Conservation (phyloP, 2,113 vertebrate species). For the Mobula hypostoma region DNA sequence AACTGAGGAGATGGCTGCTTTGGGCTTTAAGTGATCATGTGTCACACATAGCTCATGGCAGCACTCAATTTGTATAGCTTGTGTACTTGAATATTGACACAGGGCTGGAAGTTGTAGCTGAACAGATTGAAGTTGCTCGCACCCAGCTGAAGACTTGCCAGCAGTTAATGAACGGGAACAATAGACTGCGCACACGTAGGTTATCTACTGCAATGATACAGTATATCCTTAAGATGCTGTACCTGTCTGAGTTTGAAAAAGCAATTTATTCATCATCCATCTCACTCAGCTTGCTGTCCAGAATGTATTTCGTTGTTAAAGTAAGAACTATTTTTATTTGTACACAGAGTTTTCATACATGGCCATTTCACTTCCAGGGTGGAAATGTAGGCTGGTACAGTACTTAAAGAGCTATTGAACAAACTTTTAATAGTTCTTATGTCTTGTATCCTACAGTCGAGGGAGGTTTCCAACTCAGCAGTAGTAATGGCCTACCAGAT, state of each 20-base stretch:
- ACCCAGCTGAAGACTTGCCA: slow-evolving; percentile 38
- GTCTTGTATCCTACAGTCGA: neutral
- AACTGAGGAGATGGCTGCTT: slow-evolving; percentile 56
- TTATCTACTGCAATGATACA: neutral
- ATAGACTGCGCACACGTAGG: slow-evolving; percentile 24
- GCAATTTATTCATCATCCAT: slow-evolving; percentile 33
- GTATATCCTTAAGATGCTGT: neutral
- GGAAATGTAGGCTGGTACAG: neutral
- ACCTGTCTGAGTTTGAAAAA: slow-evolving; percentile 8
- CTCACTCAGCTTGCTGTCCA: neutral
- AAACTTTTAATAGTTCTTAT: neutral
- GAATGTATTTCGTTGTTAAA: neutral
- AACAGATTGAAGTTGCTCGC: slow-evolving; percentile 62
- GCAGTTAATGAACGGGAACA: slow-evolving; percentile 39
- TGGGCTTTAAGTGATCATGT: slow-evolving; percentile 56
- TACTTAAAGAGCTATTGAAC: neutral
- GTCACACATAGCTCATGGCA: slow-evolving; percentile 53
- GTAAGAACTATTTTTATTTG: neutral
- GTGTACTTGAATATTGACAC: slow-evolving; percentile 35
- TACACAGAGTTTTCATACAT: neutral
- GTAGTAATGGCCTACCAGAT: neutral
- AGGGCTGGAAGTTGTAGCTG: slow-evolving; percentile 58
- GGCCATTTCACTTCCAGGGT: no score
- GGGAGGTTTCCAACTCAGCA: neutral
- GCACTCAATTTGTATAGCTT: slow-evolving; percentile 33